Percentiles rank a stretch among this genome's conserved stretches.
These are phyloP conservation scores for Notothenia coriiceps DNA, from an alignment of 2,113 vertebrate species.

Conservation along the genomic window DNA sequence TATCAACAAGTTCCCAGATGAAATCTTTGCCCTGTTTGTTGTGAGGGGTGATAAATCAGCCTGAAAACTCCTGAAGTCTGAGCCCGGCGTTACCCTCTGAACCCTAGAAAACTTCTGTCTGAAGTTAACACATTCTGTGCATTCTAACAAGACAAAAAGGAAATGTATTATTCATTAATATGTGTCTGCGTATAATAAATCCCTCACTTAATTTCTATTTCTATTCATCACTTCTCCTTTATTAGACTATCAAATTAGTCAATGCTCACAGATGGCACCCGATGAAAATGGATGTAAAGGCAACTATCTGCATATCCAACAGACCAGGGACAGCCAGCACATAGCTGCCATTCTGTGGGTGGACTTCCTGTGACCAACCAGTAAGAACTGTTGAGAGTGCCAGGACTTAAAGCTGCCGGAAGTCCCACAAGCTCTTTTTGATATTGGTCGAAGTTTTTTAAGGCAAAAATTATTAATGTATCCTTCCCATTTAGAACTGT, in stretches of 20 bases:
- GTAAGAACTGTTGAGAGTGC: neutral
- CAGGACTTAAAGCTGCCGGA: neutral
- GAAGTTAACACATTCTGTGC: neutral
- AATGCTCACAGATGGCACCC: constrained; percentile 16
- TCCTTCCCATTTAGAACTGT: neutral
- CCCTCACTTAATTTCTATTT: constrained; percentile 5
- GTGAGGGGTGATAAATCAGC: no score
- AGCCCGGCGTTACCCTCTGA: neutral
- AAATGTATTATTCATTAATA: constrained; percentile 7
- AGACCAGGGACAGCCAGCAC: constrained; percentile 12
- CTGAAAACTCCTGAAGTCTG: no score
- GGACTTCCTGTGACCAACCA: constrained; percentile 11
- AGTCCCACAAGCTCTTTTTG: neutral
- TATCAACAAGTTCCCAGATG: no score
- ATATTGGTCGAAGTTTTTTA: neutral
- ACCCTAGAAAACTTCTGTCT: neutral
- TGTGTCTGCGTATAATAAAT: neutral
- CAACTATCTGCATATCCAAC: constrained; percentile 1
- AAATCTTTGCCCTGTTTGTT: no score
- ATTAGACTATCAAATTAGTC: constrained; percentile 25
- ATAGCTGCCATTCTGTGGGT: constrained; percentile 29
- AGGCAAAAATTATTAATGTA: neutral
- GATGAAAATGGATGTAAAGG: constrained; percentile 30
- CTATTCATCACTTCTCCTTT: neutral
- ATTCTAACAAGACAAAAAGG: neutral